phyloP scores from a whole-genome alignment of 2,113 vertebrate genomes.

The Tragelaphus scriptus region DNA sequence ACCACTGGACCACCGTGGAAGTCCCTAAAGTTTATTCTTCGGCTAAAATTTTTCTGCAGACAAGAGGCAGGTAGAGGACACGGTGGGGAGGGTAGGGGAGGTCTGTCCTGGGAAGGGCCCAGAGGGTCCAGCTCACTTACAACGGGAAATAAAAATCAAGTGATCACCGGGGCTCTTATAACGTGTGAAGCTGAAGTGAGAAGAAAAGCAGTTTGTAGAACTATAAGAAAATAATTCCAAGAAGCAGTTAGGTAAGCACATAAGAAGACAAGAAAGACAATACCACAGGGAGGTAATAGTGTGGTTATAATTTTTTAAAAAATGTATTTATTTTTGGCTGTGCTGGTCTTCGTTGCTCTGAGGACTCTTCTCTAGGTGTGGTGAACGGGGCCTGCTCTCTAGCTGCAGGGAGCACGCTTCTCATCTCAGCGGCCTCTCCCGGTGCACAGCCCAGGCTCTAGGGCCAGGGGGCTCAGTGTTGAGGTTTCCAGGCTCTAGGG shows the following conservation, averaged over 20 bases:
- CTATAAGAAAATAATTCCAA: background rate
- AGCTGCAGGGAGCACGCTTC: background rate
- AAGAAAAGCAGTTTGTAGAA: background rate
- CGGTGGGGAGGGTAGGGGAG: background rate
- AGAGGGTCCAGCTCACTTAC: background rate
- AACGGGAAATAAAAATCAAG: background rate
- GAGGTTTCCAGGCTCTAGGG: background rate
- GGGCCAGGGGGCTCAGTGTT: background rate
- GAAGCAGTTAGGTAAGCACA: background rate
- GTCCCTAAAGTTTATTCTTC: background rate
- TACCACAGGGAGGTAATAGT: background rate
- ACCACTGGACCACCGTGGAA: background rate
- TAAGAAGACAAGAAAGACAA: background rate
- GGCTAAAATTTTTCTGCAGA: background rate
- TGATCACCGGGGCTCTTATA: background rate
- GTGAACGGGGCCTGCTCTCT: background rate
- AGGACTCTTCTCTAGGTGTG: background rate
- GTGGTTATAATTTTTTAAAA: background rate
- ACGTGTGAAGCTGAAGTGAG: background rate
- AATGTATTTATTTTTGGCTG: background rate
- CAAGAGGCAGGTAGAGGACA: background rate
- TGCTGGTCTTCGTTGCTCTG: background rate
- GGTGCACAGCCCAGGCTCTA: background rate
- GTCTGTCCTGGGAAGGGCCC: background rate
- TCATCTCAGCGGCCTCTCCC: background rate